phyloP scores from a whole-genome alignment of 2,113 vertebrate genomes.

The Paramisgurnus dabryanus region DNA sequence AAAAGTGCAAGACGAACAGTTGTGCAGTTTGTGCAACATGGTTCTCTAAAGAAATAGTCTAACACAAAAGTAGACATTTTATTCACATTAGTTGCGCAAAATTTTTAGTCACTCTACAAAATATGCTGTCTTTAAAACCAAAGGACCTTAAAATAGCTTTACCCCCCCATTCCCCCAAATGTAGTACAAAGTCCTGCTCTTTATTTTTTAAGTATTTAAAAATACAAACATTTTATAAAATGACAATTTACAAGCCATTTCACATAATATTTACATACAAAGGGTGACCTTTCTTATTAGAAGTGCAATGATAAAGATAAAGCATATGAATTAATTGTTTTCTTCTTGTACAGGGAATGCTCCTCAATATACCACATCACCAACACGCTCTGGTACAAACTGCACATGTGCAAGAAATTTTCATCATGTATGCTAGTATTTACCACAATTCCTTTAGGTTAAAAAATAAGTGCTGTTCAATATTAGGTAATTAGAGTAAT shows the following conservation, averaged over 20 bases:
- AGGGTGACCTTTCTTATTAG: conserved; percentile 68
- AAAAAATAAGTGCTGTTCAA: conserved; percentile 51
- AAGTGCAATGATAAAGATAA: conserved; percentile 66
- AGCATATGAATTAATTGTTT: conserved; percentile 77
- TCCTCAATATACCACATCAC: neutral
- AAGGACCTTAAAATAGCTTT: conserved; percentile 69
- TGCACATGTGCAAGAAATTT: conserved; percentile 28
- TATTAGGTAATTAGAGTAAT: conserved; percentile 14
- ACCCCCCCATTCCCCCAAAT: conserved; percentile 58
- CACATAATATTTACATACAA: conserved; percentile 78
- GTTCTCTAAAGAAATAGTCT: conserved; percentile 1
- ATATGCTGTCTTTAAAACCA: conserved; percentile 76
- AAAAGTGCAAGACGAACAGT: conserved; percentile 3
- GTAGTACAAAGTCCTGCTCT: conserved; percentile 72
- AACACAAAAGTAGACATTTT: conserved; percentile 27
- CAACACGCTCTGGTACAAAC: neutral
- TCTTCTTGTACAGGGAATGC: conserved; percentile 14
- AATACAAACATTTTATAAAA: conserved; percentile 81
- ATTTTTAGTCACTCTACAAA: conserved; percentile 78
- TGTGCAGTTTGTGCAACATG: conserved; percentile 32
- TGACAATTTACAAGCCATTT: conserved; percentile 75
- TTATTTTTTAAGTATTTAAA: conserved; percentile 71
- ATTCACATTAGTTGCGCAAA: conserved; percentile 45
- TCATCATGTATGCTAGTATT: conserved; percentile 24
- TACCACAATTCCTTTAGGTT: conserved; percentile 25